These are phyloP conservation scores for Hyalella azteca DNA, from an alignment of 2,888 invertebrate genomes.

Conservation along the genomic window DNA sequence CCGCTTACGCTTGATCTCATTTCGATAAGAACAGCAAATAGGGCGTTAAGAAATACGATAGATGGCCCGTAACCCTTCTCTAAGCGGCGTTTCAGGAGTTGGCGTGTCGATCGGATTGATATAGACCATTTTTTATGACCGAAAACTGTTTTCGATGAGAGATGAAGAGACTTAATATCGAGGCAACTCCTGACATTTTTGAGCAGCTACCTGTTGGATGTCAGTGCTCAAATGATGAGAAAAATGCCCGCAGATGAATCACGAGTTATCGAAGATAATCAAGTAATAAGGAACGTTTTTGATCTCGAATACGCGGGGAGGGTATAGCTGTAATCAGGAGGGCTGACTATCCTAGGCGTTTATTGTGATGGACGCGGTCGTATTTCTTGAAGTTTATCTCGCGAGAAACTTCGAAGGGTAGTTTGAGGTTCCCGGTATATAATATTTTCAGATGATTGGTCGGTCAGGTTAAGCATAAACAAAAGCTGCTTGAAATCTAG, in stretches of 20 bases:
- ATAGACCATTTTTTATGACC: background rate
- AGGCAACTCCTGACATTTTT: background rate
- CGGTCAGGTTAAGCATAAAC: too few species aligned
- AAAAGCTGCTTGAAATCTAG: too few species aligned
- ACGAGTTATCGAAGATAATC: background rate
- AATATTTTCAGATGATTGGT: too few species aligned
- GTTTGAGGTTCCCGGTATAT: too few species aligned
- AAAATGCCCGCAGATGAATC: background rate
- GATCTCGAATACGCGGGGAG: too few species aligned
- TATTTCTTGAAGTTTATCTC: too few species aligned
- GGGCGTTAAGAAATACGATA: slow-evolving; percentile 16
- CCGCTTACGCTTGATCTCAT: background rate
- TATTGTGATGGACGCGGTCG: too few species aligned
- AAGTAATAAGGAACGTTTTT: background rate
- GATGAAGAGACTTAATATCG: slow-evolving; percentile 1
- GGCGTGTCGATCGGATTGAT: background rate
- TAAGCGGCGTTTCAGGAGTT: background rate
- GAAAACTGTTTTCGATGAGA: slow-evolving; percentile 21
- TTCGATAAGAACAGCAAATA: slow-evolving; percentile 11
- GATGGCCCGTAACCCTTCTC: background rate
- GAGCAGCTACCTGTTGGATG: background rate
- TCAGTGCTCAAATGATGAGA: background rate
- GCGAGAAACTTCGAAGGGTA: too few species aligned
- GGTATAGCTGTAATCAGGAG: too few species aligned
- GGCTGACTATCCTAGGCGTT: too few species aligned